Base-by-base conservation (phyloP, 1,140 invertebrate genomes). In the Drosophila pseudoobscura region DNA sequence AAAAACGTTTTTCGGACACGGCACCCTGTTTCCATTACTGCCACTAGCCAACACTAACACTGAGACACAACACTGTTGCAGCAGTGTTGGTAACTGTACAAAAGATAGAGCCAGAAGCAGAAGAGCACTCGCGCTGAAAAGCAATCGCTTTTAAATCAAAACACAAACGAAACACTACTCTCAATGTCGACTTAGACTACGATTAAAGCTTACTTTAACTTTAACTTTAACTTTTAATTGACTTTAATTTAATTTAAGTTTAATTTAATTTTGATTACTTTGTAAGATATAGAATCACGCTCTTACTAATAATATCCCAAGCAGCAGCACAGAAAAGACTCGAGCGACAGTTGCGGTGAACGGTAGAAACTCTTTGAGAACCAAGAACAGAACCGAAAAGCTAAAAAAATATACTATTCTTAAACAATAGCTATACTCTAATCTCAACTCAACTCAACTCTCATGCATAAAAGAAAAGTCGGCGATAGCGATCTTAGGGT, bases 381-480 rank as follows among this genome's bases (percentile, higher is more conserved):
- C 83, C 83, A 88, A 88, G 84, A 88, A 50, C 46, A 88, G 84
- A 88, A 50, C 46, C 47, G 50, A 52, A 62, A 13, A 41, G 50
- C 29, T 13, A 46, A 57, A 9, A 46, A 54, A 60, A 47, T 61
- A 58, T 35, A 47, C 61, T 63, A 59, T 29, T 68, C 17, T 65
- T 43, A 59, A 47, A 54, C 7, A 45, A 20, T 46, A 56, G 24
- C 52, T 56, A 57, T 52, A 54, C 45, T 49, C 43, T 47, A 26
- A 26, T 26, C 4, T 56, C 45, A 55, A 66, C 22, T n/a, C 62
- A 78, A 78, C 62, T 69, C 88, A 90, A 90, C 82, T 90, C 77
- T 90, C 88, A 90, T 90, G 88, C 88, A 90, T 90, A 90, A 90
- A 90, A 80, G 56, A 64, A 39, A 13, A 66, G 56, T 51, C 35